phyloP scores from a whole-genome alignment of 2,113 vertebrate species.

The Nycticryphes semicollaris region DNA sequence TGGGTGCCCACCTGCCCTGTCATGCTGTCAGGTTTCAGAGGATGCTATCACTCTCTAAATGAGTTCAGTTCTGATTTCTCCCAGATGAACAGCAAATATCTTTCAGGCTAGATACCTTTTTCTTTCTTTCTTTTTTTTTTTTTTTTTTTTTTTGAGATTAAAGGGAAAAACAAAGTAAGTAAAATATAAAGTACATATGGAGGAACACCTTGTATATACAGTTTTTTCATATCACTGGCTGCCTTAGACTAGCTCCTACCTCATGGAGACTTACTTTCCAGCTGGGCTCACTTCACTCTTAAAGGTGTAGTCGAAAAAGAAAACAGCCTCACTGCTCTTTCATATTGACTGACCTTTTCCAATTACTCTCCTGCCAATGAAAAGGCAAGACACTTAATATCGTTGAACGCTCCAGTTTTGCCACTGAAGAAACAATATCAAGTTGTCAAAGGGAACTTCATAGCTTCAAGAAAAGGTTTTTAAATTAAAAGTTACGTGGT shows the following conservation, averaged over 20 bases:
- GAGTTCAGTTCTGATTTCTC: background rate
- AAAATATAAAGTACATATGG: background rate
- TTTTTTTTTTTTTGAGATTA: background rate
- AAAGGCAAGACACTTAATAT: background rate
- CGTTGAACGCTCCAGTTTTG: background rate
- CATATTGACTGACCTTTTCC: background rate
- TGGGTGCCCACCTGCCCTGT: constrained; percentile 30
- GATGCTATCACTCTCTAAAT: constrained; percentile 12
- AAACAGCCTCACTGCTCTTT: background rate
- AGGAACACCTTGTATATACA: rapidly evolving
- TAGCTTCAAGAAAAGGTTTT: background rate
- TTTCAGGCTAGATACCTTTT: background rate
- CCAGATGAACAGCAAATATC: background rate
- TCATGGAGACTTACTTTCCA: background rate
- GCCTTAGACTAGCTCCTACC: background rate
- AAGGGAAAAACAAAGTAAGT: background rate
- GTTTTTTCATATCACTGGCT: background rate
- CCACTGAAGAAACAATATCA: background rate
- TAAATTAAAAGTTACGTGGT: background rate
- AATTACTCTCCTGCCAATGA: background rate
- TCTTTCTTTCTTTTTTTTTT: background rate
- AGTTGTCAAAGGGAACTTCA: background rate
- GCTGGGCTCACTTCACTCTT: background rate
- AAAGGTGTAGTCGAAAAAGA: background rate
- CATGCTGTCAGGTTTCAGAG: background rate